Conservation (phyloP, 2,888 invertebrate genomes). For the Drosophila putrida region DNA sequence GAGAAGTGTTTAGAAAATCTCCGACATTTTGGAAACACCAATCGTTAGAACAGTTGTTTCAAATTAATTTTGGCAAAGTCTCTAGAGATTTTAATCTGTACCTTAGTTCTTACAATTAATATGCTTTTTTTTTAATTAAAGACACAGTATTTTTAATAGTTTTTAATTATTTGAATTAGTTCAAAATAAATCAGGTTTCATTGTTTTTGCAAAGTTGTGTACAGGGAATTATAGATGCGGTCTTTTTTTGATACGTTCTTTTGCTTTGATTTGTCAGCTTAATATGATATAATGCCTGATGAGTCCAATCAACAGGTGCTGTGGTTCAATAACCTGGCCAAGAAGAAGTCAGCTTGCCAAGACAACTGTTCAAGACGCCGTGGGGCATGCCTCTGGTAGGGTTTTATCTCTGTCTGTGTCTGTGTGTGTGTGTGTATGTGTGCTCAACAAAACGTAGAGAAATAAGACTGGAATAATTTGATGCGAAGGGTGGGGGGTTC, state of each 20-base stretch:
- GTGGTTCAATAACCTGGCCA: conserved; percentile 72
- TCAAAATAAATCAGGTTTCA: neutral
- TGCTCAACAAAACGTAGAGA: conserved; percentile 50
- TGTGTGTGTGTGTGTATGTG: conserved; percentile 26
- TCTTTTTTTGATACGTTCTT: neutral
- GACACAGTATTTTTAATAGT: too few species aligned
- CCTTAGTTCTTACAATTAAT: too few species aligned
- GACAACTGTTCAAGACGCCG: conserved; percentile 21
- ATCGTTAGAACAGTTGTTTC: too few species aligned
- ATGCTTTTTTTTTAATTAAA: too few species aligned
- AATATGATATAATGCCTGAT: conserved; percentile 43
- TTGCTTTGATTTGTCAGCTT: conserved; percentile 32
- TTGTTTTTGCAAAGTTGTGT: too few species aligned
- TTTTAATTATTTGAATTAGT: too few species aligned
- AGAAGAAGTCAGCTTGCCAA: conserved; percentile 50
- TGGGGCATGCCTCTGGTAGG: conserved; percentile 27
- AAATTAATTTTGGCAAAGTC: too few species aligned
- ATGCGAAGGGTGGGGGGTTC: conserved; percentile 15
- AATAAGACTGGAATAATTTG: conserved; percentile 69
- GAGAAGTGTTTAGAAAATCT: too few species aligned
- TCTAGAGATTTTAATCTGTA: too few species aligned
- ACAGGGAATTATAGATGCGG: too few species aligned
- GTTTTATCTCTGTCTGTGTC: conserved; percentile 1
- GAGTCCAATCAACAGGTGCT: conserved; percentile 72
- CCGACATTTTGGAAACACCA: too few species aligned